Percentiles rank a stretch among this genome's conserved stretches.
Evolutionary conservation across 2,113 vertebrate genomes (phyloP).

Genomic region (Cyphomyrus discorhynchus): DNA sequence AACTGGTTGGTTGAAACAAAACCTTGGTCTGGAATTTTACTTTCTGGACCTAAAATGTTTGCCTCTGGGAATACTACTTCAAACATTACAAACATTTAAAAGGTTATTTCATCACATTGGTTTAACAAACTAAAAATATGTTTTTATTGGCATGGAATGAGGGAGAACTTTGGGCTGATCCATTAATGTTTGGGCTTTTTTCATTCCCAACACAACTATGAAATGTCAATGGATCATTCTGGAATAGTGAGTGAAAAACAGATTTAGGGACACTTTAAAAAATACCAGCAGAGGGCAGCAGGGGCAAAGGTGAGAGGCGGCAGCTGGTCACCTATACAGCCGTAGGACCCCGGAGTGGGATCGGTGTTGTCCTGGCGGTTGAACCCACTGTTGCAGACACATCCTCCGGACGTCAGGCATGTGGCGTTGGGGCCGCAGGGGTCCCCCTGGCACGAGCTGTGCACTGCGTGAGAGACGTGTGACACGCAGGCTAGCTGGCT

Average conservation of each 20-base stretch:
- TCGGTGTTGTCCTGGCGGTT: rapidly evolving
- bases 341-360: conserved; percentile 31
- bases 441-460: not conserved
- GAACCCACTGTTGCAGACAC: conserved; percentile 37
- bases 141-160: not conserved
- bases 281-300: not conserved
- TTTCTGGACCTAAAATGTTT: too few relatives aligned
- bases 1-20: too few relatives aligned
- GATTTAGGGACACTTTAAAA: not conserved
- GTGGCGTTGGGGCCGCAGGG: conserved; percentile 43
- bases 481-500: not conserved
- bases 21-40: too few relatives aligned
- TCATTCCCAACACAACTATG: not conserved
- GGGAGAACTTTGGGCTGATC: not conserved
- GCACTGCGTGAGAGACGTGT: conserved; percentile 31
- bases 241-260: not conserved
- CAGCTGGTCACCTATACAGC: conserved; percentile 40
- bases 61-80: too few relatives aligned
- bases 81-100: not conserved
- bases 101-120: not conserved
- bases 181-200: not conserved
- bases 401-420: conserved; percentile 24
- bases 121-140: not conserved
- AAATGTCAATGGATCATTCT: not conserved
- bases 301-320: not conserved